Percentiles rank a stretch among this genome's conserved stretches.
Evolutionary conservation across 2,113 vertebrate genomes (phyloP).

Genomic region (Scortum barcoo): DNA sequence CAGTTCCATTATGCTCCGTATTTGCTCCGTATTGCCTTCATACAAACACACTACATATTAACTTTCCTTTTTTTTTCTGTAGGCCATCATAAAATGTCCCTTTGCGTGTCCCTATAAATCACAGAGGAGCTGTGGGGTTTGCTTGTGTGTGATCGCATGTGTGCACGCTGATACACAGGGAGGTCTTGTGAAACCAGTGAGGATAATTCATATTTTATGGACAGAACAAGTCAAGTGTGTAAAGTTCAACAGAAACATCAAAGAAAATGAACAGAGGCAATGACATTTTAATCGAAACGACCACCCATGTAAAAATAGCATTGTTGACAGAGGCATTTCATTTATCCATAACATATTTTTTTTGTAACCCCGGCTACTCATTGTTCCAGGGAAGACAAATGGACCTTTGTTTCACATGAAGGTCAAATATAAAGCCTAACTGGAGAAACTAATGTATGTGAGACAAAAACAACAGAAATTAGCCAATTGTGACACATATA

Average conservation of each 20-base stretch:
- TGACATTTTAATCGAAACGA: conserved; percentile 85
- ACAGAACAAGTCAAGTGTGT: conserved; percentile 85
- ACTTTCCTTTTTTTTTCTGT: background rate
- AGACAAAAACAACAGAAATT: background rate
- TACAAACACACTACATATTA: background rate
- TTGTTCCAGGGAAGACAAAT: conserved; percentile 67
- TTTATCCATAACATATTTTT: conserved; percentile 70
- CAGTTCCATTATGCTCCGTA: background rate
- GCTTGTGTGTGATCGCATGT: conserved; percentile 35
- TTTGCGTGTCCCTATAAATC: background rate
- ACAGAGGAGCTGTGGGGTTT: conserved; percentile 23
- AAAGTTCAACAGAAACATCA: conserved; percentile 87
- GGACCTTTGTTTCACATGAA: conserved; percentile 66
- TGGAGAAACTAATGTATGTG: background rate
- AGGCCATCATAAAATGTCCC: conserved; percentile 23
- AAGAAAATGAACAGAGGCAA: conserved; percentile 82
- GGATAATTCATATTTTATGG: conserved; percentile 81
- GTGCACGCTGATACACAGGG: conserved; percentile 51
- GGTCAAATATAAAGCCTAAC: conserved; percentile 64
- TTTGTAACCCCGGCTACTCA: conserved; percentile 53
- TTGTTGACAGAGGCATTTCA: conserved; percentile 78
- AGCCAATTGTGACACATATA: background rate
- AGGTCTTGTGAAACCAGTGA: conserved; percentile 59
- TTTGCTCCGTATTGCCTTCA: background rate
- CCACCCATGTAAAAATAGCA: conserved; percentile 75